Percentiles rank a stretch among this genome's conserved stretches.
Evolutionary conservation across 2,113 vertebrate genomes (phyloP).

Genomic region (Salminus brasiliensis): DNA sequence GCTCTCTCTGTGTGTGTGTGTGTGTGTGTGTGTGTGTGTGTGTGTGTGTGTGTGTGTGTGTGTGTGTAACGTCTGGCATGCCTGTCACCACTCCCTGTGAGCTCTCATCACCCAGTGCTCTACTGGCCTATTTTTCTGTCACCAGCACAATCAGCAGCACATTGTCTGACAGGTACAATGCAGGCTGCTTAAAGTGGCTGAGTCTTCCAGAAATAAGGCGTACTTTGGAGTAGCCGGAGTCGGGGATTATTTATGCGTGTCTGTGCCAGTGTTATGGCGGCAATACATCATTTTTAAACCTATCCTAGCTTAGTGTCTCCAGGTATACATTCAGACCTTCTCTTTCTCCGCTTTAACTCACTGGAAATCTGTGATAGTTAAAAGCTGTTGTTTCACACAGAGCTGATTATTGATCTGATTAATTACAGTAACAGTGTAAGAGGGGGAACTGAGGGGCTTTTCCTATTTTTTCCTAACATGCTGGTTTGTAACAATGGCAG

Average conservation of each 20-base stretch:
- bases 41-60: constrained; percentile 46
- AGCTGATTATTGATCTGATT: too few species aligned
- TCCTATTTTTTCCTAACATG: too few species aligned
- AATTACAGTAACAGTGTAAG: too few species aligned
- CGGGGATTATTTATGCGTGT: constrained; percentile 6
- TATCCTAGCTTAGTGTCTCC: background rate
- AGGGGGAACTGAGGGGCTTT: too few species aligned
- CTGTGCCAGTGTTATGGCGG: background rate
- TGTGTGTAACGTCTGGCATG: constrained; percentile 32
- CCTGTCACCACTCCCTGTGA: constrained; percentile 42
- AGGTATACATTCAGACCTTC: background rate
- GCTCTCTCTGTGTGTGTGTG: constrained; percentile 16
- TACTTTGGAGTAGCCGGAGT: background rate
- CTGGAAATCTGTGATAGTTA: too few species aligned
- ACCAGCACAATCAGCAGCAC: constrained; percentile 43
- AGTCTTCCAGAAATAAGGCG: background rate
- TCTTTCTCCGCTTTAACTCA: background rate
- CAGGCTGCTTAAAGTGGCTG: constrained; percentile 20
- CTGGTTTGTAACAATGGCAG: too few species aligned
- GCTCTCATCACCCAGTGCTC: constrained; percentile 45
- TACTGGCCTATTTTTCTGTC: constrained; percentile 38
- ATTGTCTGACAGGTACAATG: constrained; percentile 41
- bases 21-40: constrained; percentile 30
- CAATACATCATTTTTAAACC: background rate
- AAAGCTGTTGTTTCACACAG: too few species aligned